Evolutionary conservation across 92 coral and sea anemone species (phyloP), one percentile per base, ranked within the genome.

Genomic region (Blastomussa wellsi): DNA sequence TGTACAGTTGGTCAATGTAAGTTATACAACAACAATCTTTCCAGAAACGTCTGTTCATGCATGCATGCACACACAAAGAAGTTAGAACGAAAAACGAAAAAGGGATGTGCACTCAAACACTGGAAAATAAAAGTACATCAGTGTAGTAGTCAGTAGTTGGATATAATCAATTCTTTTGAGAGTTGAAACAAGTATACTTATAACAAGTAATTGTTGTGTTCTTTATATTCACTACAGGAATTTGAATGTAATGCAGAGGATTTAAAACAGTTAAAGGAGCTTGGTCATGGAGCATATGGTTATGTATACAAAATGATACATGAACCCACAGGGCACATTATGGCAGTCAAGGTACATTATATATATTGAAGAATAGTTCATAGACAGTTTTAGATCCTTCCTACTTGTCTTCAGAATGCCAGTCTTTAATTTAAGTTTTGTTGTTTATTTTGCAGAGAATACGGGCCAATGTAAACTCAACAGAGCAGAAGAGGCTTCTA

Each of bases 241-340:
- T 92, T 92, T 82, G 91, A 97, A 72, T 97, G 99, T 64, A 89
- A 86, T 91, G 98, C 99, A 22, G 99, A 95, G 35, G 99, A 97
- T 76, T 87, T 97, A 19, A 73, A 85, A 86, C 95, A 97, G 36
- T 44, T 97, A 38, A 92, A 80, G 62, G 99, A 97, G 65, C 91
- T 97, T 10, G 99, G 99, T 5, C 99, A 90, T 91, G 99, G 99
- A n/a, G 98, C 98, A 1, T 97, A 97, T 90, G 99, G 99, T 44
- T 90, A 74, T 86, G 99, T 97, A 2, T 93, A 76, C 72, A 92
- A 91, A 79, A 97, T 97, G 99, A 64, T 87, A 22, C 95, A 94
- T 76, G 89, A 91, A 83, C 94, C 97, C 10, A 94, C 96, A 31
- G 81, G 90, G 31, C 85, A 93, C 38, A 79, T 91, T 77, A 94